Percentiles rank a stretch among this genome's conserved stretches.
Evolutionary conservation across 2,888 invertebrate species (phyloP).

Genomic region (Acronicta aceris): DNA sequence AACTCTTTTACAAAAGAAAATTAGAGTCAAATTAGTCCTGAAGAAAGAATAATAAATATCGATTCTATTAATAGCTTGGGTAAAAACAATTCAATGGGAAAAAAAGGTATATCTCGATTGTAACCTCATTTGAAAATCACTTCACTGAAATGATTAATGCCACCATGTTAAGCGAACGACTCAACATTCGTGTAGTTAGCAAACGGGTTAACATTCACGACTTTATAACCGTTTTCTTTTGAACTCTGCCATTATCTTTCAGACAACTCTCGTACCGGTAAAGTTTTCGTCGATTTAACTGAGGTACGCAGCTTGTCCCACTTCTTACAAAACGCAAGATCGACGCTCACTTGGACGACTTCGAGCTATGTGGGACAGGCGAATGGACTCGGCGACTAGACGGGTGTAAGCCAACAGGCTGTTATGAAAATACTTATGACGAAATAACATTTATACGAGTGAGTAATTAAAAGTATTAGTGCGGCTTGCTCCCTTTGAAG

Average conservation of each 20-base stretch:
- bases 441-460: slow-evolving; percentile 37
- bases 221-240: slow-evolving; percentile 27
- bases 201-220: slow-evolving; percentile 15
- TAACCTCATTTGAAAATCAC: no score
- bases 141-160: no score
- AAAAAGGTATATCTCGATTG: no score
- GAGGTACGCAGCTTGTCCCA: slow-evolving; percentile 56
- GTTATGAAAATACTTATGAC: slow-evolving; percentile 49
- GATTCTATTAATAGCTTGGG: no score
- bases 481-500: slow-evolving; percentile 1
- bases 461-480: slow-evolving; percentile 23
- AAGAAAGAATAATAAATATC: no score
- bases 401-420: slow-evolving; percentile 43
- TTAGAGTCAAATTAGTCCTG: no score
- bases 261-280: slow-evolving; percentile 22
- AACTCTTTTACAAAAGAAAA: no score
- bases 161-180: no score
- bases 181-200: background rate
- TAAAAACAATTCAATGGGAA: no score
- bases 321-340: slow-evolving; percentile 60
- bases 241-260: slow-evolving; percentile 17
- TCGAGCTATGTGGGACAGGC: slow-evolving; percentile 66
- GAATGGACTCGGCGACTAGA: slow-evolving; percentile 55
- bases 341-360: slow-evolving; percentile 64
- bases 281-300: slow-evolving; percentile 42